Percentiles rank a stretch among this genome's conserved stretches.
phyloP scores from a whole-genome alignment of 1,140 invertebrate species.

The Hesperophylax magnus region DNA sequence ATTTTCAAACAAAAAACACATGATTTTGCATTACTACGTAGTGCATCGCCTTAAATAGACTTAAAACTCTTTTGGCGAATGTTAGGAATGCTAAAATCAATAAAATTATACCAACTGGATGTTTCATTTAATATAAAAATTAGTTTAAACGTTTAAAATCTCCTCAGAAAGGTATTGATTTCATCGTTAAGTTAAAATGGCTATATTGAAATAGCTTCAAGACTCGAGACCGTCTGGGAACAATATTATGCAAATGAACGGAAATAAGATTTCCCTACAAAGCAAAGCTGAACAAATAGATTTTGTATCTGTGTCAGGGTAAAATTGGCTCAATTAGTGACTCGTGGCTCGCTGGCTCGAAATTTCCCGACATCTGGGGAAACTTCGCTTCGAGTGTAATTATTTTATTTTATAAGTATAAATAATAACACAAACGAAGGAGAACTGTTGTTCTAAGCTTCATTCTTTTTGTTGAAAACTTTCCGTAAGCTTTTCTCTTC shows the following conservation, averaged over 20 bases:
- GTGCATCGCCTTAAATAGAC: too few relatives aligned
- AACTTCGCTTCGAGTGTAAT: background rate
- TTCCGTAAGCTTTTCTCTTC: background rate
- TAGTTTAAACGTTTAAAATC: too few relatives aligned
- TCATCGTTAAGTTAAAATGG: background rate
- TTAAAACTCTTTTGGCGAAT: too few relatives aligned
- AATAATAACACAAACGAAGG: background rate
- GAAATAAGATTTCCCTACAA: constrained; percentile 5
- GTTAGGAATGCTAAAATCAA: too few relatives aligned
- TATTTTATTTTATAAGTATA: background rate
- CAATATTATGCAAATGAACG: constrained; percentile 8
- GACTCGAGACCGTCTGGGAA: background rate
- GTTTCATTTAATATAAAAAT: too few relatives aligned
- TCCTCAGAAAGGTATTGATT: background rate
- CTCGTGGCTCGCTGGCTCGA: background rate
- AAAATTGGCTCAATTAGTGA: constrained; percentile 2
- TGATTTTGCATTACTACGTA: too few relatives aligned
- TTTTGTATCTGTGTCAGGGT: constrained; percentile 3
- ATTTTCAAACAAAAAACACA: too few relatives aligned
- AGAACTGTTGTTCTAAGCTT: background rate
- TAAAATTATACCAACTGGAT: too few relatives aligned
- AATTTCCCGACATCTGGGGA: background rate
- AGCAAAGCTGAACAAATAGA: background rate
- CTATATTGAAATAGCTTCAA: background rate
- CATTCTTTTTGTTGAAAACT: constrained; percentile 9